phyloP scores from a whole-genome alignment of 1,140 invertebrate species.

The Diploscapter pachys region DNA sequence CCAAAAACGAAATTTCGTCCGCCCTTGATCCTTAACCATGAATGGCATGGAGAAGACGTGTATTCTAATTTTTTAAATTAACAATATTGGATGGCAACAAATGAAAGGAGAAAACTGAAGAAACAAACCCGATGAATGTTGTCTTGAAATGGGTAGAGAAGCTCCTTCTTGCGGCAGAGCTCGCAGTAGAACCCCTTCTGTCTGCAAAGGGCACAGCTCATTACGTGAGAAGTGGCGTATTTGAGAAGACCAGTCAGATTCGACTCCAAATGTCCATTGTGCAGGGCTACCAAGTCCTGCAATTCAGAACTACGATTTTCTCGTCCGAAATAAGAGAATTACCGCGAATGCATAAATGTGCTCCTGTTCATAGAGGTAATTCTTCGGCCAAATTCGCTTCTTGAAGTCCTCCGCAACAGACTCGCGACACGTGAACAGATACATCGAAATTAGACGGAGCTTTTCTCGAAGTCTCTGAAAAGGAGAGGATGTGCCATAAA shows the following conservation, averaged over 20 bases:
- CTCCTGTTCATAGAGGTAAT: slow-evolving; percentile 59
- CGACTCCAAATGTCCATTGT: slow-evolving; percentile 51
- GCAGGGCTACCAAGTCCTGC: slow-evolving; percentile 60
- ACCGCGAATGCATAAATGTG: slow-evolving; percentile 60
- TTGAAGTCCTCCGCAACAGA: slow-evolving; percentile 60
- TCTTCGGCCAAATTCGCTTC: slow-evolving; percentile 58
- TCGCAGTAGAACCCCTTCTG: slow-evolving; percentile 62
- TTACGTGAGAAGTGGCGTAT: slow-evolving; percentile 60
- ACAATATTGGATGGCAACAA: background rate
- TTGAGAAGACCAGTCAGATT: slow-evolving; percentile 57
- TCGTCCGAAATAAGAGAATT: slow-evolving; percentile 36
- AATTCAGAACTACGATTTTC: slow-evolving; percentile 3
- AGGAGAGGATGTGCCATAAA: background rate
- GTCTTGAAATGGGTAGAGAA: slow-evolving; percentile 62
- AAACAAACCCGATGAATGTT: slow-evolving; percentile 57
- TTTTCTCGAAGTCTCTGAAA: slow-evolving; percentile 57
- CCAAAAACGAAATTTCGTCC: background rate
- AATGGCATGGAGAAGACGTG: background rate
- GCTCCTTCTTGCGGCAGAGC: slow-evolving; percentile 58
- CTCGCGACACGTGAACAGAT: slow-evolving; percentile 61
- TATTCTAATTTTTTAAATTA: background rate
- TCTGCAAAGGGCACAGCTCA: slow-evolving; percentile 59
- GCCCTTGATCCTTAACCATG: background rate
- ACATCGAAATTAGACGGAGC: slow-evolving; percentile 59
- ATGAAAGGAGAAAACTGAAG: background rate